These are phyloP conservation scores for Mastomys coucha DNA, from an alignment of 2,113 vertebrate species.

Conservation along the genomic window DNA sequence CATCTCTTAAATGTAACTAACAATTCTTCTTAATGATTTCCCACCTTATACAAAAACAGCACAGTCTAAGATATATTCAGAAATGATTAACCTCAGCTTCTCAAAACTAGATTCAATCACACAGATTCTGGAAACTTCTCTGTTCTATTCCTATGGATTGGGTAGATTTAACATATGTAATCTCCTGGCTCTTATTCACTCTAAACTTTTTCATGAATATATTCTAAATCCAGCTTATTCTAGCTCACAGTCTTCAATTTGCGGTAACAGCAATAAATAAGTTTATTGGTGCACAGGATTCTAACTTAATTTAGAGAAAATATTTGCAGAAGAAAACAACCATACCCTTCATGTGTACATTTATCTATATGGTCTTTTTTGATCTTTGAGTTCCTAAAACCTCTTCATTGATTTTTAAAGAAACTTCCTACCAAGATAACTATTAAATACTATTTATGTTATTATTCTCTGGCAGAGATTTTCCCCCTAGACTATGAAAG, in stretches of 20 bases:
- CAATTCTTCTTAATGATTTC: not conserved
- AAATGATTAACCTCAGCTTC: not conserved
- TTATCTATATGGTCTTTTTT: constrained; percentile 17
- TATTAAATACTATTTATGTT: not conserved
- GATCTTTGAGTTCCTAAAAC: not conserved
- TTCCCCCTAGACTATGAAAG: not conserved
- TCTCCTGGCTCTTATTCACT: not conserved
- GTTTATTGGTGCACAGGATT: not conserved
- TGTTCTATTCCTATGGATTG: not conserved
- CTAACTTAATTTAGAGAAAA: not conserved
- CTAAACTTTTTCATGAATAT: not conserved
- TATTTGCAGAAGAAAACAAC: not conserved
- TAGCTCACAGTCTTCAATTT: not conserved
- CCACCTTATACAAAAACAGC: not conserved
- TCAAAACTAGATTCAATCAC: not conserved
- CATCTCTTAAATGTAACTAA: not conserved
- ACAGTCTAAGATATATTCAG: not conserved
- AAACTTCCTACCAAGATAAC: not conserved
- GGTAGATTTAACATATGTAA: not conserved
- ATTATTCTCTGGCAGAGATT: not conserved
- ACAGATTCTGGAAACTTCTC: not conserved
- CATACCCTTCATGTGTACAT: not conserved
- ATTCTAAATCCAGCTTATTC: not conserved
- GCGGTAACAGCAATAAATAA: not conserved
- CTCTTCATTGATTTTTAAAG: not conserved